phyloP scores from a whole-genome alignment of 2,888 invertebrate species.

The Anarsia innoxiella region DNA sequence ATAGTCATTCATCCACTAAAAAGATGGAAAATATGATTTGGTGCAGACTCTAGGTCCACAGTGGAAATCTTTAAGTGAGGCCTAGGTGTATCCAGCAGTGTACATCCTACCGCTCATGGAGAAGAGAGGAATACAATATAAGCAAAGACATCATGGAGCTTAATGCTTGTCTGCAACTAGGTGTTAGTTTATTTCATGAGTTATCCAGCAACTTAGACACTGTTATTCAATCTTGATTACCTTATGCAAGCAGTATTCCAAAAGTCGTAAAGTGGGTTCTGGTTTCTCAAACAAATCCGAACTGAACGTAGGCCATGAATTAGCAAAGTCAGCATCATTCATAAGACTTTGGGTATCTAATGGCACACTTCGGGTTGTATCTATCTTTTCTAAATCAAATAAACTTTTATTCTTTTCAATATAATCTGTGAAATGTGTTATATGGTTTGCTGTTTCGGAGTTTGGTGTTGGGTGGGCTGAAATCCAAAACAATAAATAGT shows the following conservation, averaged over 20 bases:
- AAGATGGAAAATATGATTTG: too few relatives aligned
- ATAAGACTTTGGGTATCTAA: slow-evolving; percentile 75
- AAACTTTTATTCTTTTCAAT: slow-evolving; percentile 50
- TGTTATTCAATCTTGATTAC: too few relatives aligned
- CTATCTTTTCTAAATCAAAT: slow-evolving; percentile 75
- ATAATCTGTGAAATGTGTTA: slow-evolving; percentile 41
- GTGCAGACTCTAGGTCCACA: too few relatives aligned
- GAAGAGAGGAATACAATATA: too few relatives aligned
- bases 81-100: too few relatives aligned
- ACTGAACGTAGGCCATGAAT: slow-evolving; percentile 78
- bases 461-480: slow-evolving; percentile 39
- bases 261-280: slow-evolving; percentile 78
- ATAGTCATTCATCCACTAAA: too few relatives aligned
- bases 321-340: slow-evolving; percentile 72
- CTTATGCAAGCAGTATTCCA: slow-evolving; percentile 89
- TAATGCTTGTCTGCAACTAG: too few relatives aligned
- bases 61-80: too few relatives aligned
- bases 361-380: slow-evolving; percentile 72
- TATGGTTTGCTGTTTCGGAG: slow-evolving; percentile 39
- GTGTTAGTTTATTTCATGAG: too few relatives aligned
- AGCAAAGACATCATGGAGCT: too few relatives aligned
- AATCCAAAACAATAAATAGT: slow-evolving; percentile 17
- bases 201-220: too few relatives aligned
- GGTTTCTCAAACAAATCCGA: slow-evolving; percentile 81
- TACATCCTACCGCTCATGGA: too few relatives aligned